phyloP scores from a whole-genome alignment of 1,140 invertebrate genomes.

The Drosophila navojoa region DNA sequence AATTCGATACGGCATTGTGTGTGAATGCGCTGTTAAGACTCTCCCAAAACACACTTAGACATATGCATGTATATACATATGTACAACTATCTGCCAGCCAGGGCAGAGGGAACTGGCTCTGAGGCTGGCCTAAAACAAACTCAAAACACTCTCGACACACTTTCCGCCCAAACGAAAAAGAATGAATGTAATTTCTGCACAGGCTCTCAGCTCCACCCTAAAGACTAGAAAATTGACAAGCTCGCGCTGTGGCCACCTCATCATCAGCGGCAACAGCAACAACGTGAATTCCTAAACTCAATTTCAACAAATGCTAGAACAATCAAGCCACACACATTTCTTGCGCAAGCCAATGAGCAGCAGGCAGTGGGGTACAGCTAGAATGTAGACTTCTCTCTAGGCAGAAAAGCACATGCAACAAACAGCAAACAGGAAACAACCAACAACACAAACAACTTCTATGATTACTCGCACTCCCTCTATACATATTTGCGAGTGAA shows the following conservation, averaged over 20 bases:
- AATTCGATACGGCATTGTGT: constrained; percentile 42
- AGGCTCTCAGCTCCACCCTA: constrained; percentile 45
- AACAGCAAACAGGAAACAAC: constrained; percentile 3
- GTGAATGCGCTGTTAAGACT: constrained; percentile 40
- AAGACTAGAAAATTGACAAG: constrained; percentile 63
- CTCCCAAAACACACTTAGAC: not conserved
- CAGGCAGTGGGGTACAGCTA: constrained; percentile 28
- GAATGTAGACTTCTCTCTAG: constrained; percentile 12
- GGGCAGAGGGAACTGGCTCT: constrained; percentile 31
- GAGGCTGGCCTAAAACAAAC: constrained; percentile 21
- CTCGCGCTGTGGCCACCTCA: constrained; percentile 25
- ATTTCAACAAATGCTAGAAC: constrained; percentile 79
- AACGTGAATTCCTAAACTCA: constrained; percentile 60
- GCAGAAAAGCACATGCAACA: not conserved
- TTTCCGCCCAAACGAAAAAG: constrained; percentile 69
- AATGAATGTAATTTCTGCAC: constrained; percentile 39
- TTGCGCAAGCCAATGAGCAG: constrained; percentile 66
- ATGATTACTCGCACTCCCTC: constrained; percentile 25
- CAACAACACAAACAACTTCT: constrained; percentile 20
- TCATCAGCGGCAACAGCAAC: constrained; percentile 32
- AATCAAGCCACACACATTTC: constrained; percentile 73
- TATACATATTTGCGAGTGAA: constrained; percentile 60
- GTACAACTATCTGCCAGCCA: constrained; percentile 26
- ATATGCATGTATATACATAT: constrained; percentile 5
- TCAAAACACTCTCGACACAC: constrained; percentile 59